Evolutionary conservation across 2,888 invertebrate genomes (phyloP), one percentile per base, ranked within the genome.

Genomic region (Rhaphigaster nebulosa): DNA sequence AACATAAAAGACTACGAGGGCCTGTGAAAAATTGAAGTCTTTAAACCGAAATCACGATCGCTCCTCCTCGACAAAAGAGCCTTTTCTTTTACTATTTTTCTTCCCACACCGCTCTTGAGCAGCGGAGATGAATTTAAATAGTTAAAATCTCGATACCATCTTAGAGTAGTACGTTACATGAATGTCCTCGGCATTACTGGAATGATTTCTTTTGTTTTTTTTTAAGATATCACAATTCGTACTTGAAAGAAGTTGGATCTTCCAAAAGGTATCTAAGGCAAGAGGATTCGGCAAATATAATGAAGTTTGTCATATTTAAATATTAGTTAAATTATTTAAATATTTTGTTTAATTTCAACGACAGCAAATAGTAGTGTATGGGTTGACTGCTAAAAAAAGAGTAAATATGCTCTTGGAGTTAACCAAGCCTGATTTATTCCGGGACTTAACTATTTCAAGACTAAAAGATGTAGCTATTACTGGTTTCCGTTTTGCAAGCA

Each of bases 1-100:
- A 45, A 41, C 84, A 84, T 84, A 84, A 84, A 45, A 45, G 84
- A 84, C 45, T 12, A 6, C 45, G 84, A 84, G 84, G 8, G 41
- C 80, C 80, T 84, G 84, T 84, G 84, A n/a, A 84, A 84, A 84
- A 84, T 84, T 18, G 84, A 84, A 84, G 45, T 41, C 84, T 84
- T 84, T 45, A 84, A 84, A 45, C 84, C 84, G 84, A 84, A 84
- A 84, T 84, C 84, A 84, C 84, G 84, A 13, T n/a, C 45, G 45
- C 84, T 8, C 26, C 84, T 45, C 38, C 60, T n/a, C 13, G 15
- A 45, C 45, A 84, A 84, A 45, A 45, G 84, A 50, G 45, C 26
- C n/a, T 50, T 50, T 45, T 84, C 45, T 84, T 84, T 84, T 45
- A 45, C 45, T 45, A 84, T 84, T 84, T 84, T 84, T 45, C 84